Evolutionary conservation across 2,113 vertebrate genomes (phyloP).

Genomic region (Psephotus haematonotus): DNA sequence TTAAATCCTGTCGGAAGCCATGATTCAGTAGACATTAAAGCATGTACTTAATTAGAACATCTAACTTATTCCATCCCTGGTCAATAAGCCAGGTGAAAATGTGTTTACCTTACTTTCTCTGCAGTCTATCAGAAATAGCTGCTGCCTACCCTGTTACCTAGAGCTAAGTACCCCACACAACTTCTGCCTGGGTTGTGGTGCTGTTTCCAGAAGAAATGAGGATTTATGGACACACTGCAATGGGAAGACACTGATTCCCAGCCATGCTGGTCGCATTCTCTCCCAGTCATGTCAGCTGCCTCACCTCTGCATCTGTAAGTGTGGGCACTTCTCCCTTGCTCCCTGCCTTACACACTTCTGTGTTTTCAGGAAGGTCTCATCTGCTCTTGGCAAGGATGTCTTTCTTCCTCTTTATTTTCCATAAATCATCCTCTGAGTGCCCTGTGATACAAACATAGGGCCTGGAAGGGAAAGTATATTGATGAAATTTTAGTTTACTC

Average conservation of each 20-base stretch:
- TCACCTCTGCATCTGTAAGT: background rate
- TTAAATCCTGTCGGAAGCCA: background rate
- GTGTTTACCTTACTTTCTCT: background rate
- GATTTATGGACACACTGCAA: background rate
- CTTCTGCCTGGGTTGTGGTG: background rate
- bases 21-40: background rate
- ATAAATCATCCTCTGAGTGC: background rate
- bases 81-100: background rate
- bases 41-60: background rate
- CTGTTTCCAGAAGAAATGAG: background rate
- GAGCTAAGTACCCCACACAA: background rate
- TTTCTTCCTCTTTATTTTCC: background rate
- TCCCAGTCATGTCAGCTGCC: background rate
- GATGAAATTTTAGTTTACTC: background rate
- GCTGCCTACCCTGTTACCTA: background rate
- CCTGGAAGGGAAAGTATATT: background rate
- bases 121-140: background rate
- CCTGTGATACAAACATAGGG: background rate
- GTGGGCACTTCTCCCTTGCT: background rate
- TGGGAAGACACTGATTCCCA: background rate
- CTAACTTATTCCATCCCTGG: background rate
- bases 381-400: background rate
- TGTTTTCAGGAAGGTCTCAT: background rate
- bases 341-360: accelerated
- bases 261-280: background rate